Evolutionary conservation across 2,888 invertebrate genomes (phyloP).

Genomic region (Vannuccia rotundouncinata): DNA sequence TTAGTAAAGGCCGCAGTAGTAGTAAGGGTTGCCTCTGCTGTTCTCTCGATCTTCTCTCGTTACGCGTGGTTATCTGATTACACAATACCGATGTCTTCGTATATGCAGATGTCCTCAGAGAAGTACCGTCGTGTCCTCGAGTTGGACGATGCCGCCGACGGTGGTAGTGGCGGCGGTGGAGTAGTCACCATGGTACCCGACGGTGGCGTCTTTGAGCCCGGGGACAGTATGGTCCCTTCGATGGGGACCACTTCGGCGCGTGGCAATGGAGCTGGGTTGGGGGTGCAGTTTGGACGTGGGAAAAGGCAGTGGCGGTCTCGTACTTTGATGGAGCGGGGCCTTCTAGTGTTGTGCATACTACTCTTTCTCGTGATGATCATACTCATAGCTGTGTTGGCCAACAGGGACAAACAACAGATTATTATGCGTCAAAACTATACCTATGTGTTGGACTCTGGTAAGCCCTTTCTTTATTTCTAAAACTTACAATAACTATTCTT

Average conservation of each 20-base stretch:
- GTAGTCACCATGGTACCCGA: background rate
- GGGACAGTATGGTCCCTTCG: background rate
- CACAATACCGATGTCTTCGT: too few species aligned
- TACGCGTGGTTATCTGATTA: too few species aligned
- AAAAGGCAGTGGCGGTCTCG: background rate
- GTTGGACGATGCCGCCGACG: background rate
- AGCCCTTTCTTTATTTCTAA: too few species aligned
- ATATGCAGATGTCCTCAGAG: constrained; percentile 22
- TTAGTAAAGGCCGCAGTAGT: too few species aligned
- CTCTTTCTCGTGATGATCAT: background rate
- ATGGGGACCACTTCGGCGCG: background rate
- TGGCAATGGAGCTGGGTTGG: background rate
- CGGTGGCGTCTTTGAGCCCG: background rate
- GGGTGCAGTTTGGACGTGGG: background rate
- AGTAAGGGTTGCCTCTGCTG: too few species aligned
- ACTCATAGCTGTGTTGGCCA: background rate
- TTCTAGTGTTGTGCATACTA: background rate
- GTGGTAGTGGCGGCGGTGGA: background rate
- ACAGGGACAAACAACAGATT: background rate
- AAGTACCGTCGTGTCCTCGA: constrained; percentile 18
- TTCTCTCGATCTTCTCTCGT: too few species aligned
- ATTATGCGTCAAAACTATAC: background rate
- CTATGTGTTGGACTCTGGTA: background rate
- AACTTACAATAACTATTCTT: too few species aligned
- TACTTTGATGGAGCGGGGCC: background rate